Percentiles rank a stretch among this genome's conserved stretches.
These are phyloP conservation scores for Phengaris alcon DNA, from an alignment of 2,888 invertebrate genomes.

Conservation along the genomic window DNA sequence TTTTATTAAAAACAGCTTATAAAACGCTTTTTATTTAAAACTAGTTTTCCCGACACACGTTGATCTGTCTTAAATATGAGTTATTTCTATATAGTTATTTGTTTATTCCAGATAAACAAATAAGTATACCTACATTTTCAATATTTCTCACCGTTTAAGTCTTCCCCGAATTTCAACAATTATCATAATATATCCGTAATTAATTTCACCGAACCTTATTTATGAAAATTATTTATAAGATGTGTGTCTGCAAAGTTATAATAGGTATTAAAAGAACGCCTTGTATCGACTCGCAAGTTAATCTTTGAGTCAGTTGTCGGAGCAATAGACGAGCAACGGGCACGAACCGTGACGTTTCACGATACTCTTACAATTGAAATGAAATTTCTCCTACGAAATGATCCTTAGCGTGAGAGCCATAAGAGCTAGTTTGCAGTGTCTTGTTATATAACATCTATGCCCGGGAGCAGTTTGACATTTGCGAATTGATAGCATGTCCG, in stretches of 20 bases:
- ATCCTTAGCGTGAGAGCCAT: constrained; percentile 27
- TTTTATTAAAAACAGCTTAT: too few species aligned
- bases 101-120: too few species aligned
- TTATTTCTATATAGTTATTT: too few species aligned
- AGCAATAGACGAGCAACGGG: constrained; percentile 39
- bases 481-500: constrained; percentile 42
- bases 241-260: neutral
- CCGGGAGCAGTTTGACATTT: constrained; percentile 41
- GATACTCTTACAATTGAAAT: constrained; percentile 40
- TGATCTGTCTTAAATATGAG: too few species aligned
- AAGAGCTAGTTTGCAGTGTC: constrained; percentile 30
- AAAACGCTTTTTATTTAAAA: too few species aligned
- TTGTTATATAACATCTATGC: constrained; percentile 31
- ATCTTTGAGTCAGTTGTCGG: constrained; percentile 34
- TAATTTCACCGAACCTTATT: too few species aligned
- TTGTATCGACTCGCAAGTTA: constrained; percentile 25
- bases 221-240: too few species aligned
- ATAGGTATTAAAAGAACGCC: neutral
- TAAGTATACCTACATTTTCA: too few species aligned
- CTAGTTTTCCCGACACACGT: too few species aligned
- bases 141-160: too few species aligned
- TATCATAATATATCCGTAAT: too few species aligned
- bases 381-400: neutral
- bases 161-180: too few species aligned
- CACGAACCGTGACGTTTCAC: constrained; percentile 38